Evolutionary conservation across 2,797 vertebrate genomes (phyloP), one percentile per base, ranked within the genome.

Genomic region (Anabas testudineus): DNA sequence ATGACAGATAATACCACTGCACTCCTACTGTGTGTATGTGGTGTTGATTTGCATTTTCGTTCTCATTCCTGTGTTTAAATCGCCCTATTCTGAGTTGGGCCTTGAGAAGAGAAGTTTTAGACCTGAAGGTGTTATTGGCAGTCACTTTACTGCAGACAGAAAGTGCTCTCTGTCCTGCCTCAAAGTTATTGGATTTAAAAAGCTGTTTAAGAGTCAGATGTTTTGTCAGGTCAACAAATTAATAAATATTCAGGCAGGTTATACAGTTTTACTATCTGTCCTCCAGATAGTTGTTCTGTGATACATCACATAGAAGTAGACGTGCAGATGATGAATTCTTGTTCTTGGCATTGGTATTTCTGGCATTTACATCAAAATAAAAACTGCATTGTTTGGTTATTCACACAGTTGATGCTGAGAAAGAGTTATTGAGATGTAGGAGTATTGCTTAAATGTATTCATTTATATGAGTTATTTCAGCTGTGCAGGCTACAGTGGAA

Each of bases 1-100:
- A 87, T 90, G 78, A 83, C 66, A 71, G 72, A 80, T 76, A 78
- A 87, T 74, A 30, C 75, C 57, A 8, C 68, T 0, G 1, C 53
- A 64, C 75, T 78, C 47, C 56, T 18, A 10, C 70, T 47, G 42
- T 28, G 51, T 13, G 36, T 56, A 48, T 74, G 39, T 47, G 46
- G 3, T 34, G 26, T 42, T 59, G 54, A 82, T 80, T 57, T 71
- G 49, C 63, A 49, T 81, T 82, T 81, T 70, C 2, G 9, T 7
- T 28, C 34, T 28, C 1, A 7, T 49, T 19, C 16, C 37, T 32
- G 21, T 32, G 51, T 58, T 46, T 22, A 21, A 36, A 52, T 49
- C n/a, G 13, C n/a, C 7, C 28, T 10, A 45, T 30, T 41, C 43
- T 32, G 26, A 26, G 13, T 14, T 7, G 21, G n/a, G 30, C 65